A percentile compares a stretch with the other conserved stretches of the same genome.
These are phyloP conservation scores for Myiozetetes cayanensis DNA, from an alignment of 2,113 vertebrate species.

Conservation along the genomic window DNA sequence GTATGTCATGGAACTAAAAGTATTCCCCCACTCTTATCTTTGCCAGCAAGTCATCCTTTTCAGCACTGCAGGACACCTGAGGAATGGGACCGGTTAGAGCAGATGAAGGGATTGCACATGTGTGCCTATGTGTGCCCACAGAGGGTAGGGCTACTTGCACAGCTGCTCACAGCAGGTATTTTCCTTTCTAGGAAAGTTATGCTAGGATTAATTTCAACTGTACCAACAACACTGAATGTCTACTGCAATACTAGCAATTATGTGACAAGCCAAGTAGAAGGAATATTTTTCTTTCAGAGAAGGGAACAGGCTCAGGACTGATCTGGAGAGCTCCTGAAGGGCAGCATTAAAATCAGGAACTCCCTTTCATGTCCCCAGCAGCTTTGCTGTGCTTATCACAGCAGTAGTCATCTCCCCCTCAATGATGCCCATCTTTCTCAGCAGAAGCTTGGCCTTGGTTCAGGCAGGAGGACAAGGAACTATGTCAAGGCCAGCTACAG, in stretches of 20 bases:
- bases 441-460: not conserved
- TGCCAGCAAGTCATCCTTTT: not conserved
- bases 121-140: fast-evolving
- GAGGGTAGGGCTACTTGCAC: not conserved
- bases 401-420: not conserved
- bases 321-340: not conserved
- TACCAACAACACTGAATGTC: not conserved
- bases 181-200: not conserved
- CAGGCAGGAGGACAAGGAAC: not conserved
- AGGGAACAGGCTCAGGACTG: not conserved
- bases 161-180: not conserved
- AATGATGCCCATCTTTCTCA: fast-evolving
- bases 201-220: constrained; percentile 13
- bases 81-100: not conserved
- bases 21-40: constrained; percentile 7
- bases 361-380: not conserved
- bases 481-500: not conserved
- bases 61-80: not conserved
- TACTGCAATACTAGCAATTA: not conserved
- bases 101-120: fast-evolving
- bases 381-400: not conserved
- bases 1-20: constrained; percentile 13
- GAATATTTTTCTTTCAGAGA: not conserved
- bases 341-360: not conserved
- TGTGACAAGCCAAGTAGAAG: not conserved